Conservation (phyloP, 64 coral and sea anemone species). For the Stylophora pistillata region DNA sequence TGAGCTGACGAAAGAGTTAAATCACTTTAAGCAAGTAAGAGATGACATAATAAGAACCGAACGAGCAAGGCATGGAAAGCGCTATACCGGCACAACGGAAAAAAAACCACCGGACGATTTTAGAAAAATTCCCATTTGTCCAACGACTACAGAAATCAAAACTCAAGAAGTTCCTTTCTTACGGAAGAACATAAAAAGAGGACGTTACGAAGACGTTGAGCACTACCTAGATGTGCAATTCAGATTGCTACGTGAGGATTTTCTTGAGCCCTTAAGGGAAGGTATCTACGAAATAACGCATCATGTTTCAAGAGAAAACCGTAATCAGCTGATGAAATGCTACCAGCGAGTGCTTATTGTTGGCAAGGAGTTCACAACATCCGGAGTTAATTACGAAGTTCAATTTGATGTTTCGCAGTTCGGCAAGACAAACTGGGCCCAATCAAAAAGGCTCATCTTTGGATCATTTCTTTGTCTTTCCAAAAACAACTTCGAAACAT, state of each 20-base stretch:
- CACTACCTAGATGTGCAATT: constrained; percentile 86
- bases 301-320: constrained; percentile 29
- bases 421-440: constrained; percentile 44
- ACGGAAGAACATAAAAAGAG: constrained; percentile 63
- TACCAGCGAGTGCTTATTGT: constrained; percentile 44
- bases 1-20: constrained; percentile 9
- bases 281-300: constrained; percentile 55
- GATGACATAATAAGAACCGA: constrained; percentile 61
- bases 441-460: constrained; percentile 42
- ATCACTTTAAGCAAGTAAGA: constrained; percentile 46
- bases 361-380: constrained; percentile 46
- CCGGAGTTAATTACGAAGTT: constrained; percentile 55
- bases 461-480: constrained; percentile 81
- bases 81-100: not conserved
- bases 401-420: constrained; percentile 67
- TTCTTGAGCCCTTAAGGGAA: constrained; percentile 70
- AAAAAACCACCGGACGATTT: constrained; percentile 75
- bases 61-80: constrained; percentile 46
- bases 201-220: constrained; percentile 46
- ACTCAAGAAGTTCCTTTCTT: constrained; percentile 54
- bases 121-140: constrained; percentile 72
- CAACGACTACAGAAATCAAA: constrained; percentile 57
- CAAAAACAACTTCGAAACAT: constrained; percentile 68
- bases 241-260: constrained; percentile 75
- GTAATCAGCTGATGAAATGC: constrained; percentile 67